Base-by-base conservation (phyloP, 2,113 vertebrate species). In the Nicator chloris region DNA sequence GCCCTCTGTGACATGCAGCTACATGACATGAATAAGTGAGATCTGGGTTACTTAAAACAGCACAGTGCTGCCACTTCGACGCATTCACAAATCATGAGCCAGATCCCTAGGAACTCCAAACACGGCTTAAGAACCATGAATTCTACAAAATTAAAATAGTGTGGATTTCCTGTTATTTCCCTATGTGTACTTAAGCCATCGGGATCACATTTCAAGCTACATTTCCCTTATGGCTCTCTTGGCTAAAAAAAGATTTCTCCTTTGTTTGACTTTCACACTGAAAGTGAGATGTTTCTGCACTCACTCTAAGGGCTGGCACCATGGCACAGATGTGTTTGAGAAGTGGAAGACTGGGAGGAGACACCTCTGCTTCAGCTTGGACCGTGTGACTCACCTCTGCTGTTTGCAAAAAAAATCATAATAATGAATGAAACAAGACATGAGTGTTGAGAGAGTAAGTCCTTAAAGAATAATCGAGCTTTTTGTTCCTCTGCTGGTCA, bases 111-210 rank as follows among this genome's bases (percentile, higher is more conserved):
- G 72, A 96, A 95, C 88, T 90, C 88, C 88, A 95, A 95, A 94
- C 73, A 91, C 0, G 4, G 92, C 79, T 96, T 94, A 95, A 93
- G 82, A 78, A 49, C 57, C 90, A 81, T 83, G 85, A 96, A 82
- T 96, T 90, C 81, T 49, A 73, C 68, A 88, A 96, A 91, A 95
- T 90, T 90, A 78, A 92, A 96, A 83, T 88, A 92, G 76, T 39
- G 50, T 64, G 79, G 85, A 80, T 92, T 94, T 97, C 82, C 92
- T 96, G 79, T 88, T 91, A 69, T 85, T 95, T 95, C 68, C 68
- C 76, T 64, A 2, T 53, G 26, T 70, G 64, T 82, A 77, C 56
- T 90, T 75, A 83, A 86, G 69, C 83, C 60, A 31, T 39, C 39
- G 15, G 50, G 51, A 90, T 96, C 82, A 75, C 49, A 75, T 96